Evolutionary conservation across 2,888 invertebrate genomes (phyloP), one percentile per base, ranked within the genome.

Genomic region (Lathronympha strigana): DNA sequence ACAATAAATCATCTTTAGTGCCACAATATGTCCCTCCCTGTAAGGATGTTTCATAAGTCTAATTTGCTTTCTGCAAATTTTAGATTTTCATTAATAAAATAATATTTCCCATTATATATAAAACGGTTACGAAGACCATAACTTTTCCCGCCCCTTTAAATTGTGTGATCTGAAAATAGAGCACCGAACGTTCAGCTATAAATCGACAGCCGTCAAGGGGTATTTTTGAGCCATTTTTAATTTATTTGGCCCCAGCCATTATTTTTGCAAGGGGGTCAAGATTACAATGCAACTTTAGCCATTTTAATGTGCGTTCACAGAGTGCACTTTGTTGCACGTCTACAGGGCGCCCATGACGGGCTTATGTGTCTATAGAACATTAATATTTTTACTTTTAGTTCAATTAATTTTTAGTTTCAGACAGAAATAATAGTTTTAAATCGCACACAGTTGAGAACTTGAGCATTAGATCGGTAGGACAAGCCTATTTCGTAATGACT

Each of bases 211-310:
- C 80, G 83, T 86, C 87, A 88, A 87, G 88, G 88, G 90, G 87
- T 86, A 88, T 89, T 90, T 89, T 89, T 86, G 88, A 89, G 73
- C 79, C 84, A 89, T 90, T 92, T 92, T 92, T 92, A 92, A 92
- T 92, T 91, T 91, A 92, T 90, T 84, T 90, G 89, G 86, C 90
- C 90, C 82, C 80, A 71, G 82, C 87, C 84, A 88, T 91, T 90
- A 90, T 90, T 90, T 91, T 87, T 81, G 76, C 67, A 66, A 88
- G 89, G 87, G 91, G 91, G 91, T 92, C 91, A 92, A 84, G 76
- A 76, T 68, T 66, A 88, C 86, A 88, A 87, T 85, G 78, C 74
- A 72, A 68, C 66, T 69, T 69, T 76, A 71, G 74, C 78, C 76
- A 82, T 81, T 85, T 81, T 76, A 78, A 77, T 80, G 78, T 77